Evolutionary conservation across 1,140 invertebrate genomes (phyloP).

Genomic region (Lordiphosa mommai): DNA sequence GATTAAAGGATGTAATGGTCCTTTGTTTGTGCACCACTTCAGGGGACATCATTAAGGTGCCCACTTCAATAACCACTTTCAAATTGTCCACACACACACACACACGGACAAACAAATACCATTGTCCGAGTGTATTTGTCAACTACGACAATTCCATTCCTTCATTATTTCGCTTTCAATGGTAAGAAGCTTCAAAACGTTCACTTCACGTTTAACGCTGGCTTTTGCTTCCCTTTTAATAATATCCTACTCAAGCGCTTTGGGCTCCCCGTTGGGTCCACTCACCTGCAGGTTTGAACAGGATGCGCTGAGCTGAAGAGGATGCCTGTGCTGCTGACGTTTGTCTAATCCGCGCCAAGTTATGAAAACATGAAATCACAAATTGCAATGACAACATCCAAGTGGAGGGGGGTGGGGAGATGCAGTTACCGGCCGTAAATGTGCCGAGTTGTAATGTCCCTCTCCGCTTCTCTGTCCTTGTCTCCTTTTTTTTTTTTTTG

Average conservation of each 20-base stretch:
- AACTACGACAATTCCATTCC: too few species aligned
- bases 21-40: too few species aligned
- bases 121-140: too few species aligned
- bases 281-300: constrained; percentile 23
- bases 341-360: constrained; percentile 46
- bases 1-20: too few species aligned
- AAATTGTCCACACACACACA: too few species aligned
- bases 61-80: too few species aligned
- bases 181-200: too few species aligned
- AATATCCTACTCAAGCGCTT: not conserved
- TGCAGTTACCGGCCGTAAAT: constrained; percentile 39
- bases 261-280: not conserved
- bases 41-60: too few species aligned
- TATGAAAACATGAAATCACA: constrained; percentile 60
- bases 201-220: not conserved
- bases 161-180: too few species aligned
- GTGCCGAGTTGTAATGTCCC: constrained; percentile 21
- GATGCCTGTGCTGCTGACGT: constrained; percentile 29
- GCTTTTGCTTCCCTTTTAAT: not conserved
- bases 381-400: constrained; percentile 33
- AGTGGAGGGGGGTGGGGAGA: not conserved
- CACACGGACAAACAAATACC: too few species aligned
- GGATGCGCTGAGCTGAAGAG: constrained; percentile 1
- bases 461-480: constrained; percentile 8
- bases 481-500: constrained; percentile 5